A percentile compares a stretch with the other conserved stretches of the same genome.
Evolutionary conservation across 1,140 invertebrate species (phyloP).

Genomic region (Wasmannia auropunctata): DNA sequence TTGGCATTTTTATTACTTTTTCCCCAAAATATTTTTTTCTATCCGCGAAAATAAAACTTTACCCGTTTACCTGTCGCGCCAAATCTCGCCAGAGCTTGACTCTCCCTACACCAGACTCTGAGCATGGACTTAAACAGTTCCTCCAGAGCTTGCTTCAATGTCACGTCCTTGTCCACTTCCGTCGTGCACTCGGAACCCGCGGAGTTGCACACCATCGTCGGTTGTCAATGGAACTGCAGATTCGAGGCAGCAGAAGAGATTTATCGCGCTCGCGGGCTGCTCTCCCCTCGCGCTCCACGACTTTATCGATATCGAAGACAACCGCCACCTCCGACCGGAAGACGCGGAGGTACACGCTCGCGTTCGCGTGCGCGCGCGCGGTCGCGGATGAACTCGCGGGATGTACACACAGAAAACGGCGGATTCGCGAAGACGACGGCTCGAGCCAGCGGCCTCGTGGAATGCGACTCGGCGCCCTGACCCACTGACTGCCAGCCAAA

Average conservation of each 20-base stretch:
- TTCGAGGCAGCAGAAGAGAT: no score
- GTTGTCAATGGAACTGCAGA: not conserved
- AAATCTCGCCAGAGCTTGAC: constrained; percentile 87
- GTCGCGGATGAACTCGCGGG: constrained; percentile 12
- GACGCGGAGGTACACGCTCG: no score
- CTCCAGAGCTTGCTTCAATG: constrained; percentile 89
- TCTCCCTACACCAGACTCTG: constrained; percentile 92
- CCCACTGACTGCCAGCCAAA: constrained; percentile 84
- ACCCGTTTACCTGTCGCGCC: constrained; percentile 78
- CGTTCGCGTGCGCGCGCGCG: constrained; percentile 8
- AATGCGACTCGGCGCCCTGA: constrained; percentile 83
- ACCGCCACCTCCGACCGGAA: not conserved
- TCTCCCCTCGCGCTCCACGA: not conserved
- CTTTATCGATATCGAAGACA: not conserved
- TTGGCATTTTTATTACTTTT: not conserved
- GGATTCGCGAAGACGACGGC: constrained; percentile 59
- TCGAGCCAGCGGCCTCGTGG: constrained; percentile 73
- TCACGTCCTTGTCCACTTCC: constrained; percentile 84
- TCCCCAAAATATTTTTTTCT: not conserved
- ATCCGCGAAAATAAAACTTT: constrained; percentile 18
- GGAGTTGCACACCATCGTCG: constrained; percentile 82
- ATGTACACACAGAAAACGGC: constrained; percentile 7
- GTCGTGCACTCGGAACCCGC: constrained; percentile 77
- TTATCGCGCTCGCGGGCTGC: not conserved
- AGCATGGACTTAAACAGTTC: constrained; percentile 93